Conservation (phyloP, 1,140 invertebrate genomes). For the Battus philenor region DNA sequence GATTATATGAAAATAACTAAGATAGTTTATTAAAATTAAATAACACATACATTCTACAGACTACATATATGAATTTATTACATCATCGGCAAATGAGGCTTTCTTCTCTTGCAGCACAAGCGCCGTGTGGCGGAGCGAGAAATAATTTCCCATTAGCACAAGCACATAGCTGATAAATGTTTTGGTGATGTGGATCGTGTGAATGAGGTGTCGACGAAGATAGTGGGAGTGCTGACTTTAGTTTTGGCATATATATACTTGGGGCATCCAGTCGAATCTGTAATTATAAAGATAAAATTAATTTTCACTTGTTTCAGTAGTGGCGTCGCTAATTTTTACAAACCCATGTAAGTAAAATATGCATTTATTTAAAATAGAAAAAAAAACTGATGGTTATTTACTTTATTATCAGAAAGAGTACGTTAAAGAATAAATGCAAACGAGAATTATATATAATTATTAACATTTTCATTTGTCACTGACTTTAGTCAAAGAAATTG, state of each 20-base stretch:
- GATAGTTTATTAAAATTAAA: not conserved
- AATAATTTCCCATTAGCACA: constrained; percentile 94
- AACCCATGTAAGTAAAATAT: too few relatives aligned
- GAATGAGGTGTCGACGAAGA: constrained; percentile 59
- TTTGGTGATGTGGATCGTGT: constrained; percentile 76
- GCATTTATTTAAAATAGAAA: too few relatives aligned
- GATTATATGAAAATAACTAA: constrained; percentile 3
- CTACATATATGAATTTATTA: not conserved
- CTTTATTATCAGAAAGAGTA: too few relatives aligned
- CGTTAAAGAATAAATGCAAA: too few relatives aligned
- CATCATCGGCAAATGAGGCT: constrained; percentile 75
- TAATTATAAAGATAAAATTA: constrained; percentile 46
- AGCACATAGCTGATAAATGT: constrained; percentile 92
- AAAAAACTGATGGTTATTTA: too few relatives aligned
- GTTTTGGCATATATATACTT: constrained; percentile 83
- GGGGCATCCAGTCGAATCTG: constrained; percentile 79
- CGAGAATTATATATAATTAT: too few relatives aligned
- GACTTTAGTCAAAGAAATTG: too few relatives aligned
- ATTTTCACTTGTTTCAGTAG: too few relatives aligned
- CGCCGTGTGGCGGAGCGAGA: constrained; percentile 87
- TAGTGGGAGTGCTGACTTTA: constrained; percentile 80
- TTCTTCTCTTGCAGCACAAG: constrained; percentile 80
- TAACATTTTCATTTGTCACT: too few relatives aligned
- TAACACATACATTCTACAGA: not conserved
- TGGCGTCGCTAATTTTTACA: too few relatives aligned